Percentiles rank a stretch among this genome's conserved stretches.
Conservation (phyloP, 2,113 vertebrate species). For the Antechinus stuartii region DNA sequence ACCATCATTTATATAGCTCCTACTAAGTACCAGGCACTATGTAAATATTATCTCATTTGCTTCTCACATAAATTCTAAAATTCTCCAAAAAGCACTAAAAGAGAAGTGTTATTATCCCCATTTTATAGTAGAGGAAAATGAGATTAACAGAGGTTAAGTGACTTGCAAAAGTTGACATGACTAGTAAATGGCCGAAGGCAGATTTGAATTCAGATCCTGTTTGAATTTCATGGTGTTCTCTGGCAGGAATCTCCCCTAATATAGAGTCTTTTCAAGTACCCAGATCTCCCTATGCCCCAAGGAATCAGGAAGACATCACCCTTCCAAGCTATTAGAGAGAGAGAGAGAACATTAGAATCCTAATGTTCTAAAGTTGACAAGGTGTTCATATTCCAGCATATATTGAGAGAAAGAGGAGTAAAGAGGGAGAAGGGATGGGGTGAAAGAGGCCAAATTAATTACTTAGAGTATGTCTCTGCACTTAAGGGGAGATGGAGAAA, state of each 20-base stretch:
- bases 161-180: not conserved
- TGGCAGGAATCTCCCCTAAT: not conserved
- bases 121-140: not conserved
- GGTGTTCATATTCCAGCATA: not conserved
- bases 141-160: not conserved
- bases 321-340: not conserved
- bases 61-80: not conserved
- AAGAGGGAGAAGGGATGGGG: not conserved
- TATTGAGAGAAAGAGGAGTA: not conserved
- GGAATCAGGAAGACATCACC: not conserved
- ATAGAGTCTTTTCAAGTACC: not conserved
- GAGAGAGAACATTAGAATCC: not conserved
- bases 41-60: not conserved
- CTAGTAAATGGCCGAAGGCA: not conserved
- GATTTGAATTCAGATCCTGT: not conserved
- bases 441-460: not conserved
- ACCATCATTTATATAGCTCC: not conserved
- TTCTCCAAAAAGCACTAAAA: not conserved
- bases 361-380: not conserved
- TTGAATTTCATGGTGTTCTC: too few species aligned
- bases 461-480: slow-evolving; percentile 8
- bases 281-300: not conserved
- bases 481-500: slow-evolving; percentile 5
- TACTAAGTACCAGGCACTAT: not conserved
- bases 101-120: not conserved